Evolutionary conservation across 2,797 vertebrate genomes (phyloP).

Genomic region (Sorex maritimensis): DNA sequence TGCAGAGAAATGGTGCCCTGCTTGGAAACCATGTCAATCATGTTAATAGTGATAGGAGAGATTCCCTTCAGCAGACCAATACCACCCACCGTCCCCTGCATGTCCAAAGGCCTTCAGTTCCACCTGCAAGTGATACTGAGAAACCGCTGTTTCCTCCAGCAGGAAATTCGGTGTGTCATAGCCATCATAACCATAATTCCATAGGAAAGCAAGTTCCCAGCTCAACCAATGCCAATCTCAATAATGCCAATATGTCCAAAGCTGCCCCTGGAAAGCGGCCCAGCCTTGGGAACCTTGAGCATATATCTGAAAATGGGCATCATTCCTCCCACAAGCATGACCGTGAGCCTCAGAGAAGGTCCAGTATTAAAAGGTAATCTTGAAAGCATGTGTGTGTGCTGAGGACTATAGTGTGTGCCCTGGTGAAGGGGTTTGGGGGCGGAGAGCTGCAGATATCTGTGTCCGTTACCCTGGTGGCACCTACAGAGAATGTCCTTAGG

Average conservation of each 20-base stretch:
- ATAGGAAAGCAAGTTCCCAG: conserved; percentile 96
- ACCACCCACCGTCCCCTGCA: conserved; percentile 98
- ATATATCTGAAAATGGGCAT: conserved; percentile 93
- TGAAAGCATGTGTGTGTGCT: conserved; percentile 4
- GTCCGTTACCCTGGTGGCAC: background rate
- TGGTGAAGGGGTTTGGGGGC: background rate
- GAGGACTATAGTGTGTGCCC: background rate
- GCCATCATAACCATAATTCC: conserved; percentile 95
- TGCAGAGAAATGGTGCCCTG: conserved; percentile 98
- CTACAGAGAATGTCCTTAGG: background rate
- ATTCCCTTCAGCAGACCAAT: conserved; percentile 97
- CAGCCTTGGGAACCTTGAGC: conserved; percentile 93
- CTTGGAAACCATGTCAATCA: conserved; percentile 98
- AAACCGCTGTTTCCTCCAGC: conserved; percentile 93
- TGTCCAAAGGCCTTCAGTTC: conserved; percentile 93
- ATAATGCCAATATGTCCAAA: conserved; percentile 98
- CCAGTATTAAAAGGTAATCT: conserved; percentile 96
- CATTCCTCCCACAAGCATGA: conserved; percentile 93
- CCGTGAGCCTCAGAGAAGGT: conserved; percentile 93
- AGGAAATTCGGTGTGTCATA: conserved; percentile 93
- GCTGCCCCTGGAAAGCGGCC: conserved; percentile 94
- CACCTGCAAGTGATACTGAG: conserved; percentile 95
- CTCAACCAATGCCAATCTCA: conserved; percentile 99
- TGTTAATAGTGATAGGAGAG: conserved; percentile 95
- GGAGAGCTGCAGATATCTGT: background rate